Percentiles rank a stretch among this genome's conserved stretches.
Evolutionary conservation across 2,888 invertebrate genomes (phyloP).

Genomic region (Coleophora deauratella): DNA sequence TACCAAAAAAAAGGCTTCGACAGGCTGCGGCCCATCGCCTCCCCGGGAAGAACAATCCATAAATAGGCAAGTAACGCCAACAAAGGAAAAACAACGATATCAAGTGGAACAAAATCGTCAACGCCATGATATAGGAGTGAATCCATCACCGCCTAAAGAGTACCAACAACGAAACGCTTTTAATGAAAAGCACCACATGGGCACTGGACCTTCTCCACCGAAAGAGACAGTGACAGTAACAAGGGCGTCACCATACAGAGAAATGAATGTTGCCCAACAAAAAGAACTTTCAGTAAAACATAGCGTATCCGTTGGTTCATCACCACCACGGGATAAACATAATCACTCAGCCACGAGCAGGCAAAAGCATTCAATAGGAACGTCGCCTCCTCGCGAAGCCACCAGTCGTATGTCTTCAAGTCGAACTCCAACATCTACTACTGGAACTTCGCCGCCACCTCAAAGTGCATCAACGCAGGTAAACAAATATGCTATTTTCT

Average conservation of each 20-base stretch:
- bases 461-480: constrained; percentile 92
- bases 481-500: constrained; percentile 8
- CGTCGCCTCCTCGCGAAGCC: constrained; percentile 52
- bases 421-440: constrained; percentile 67
- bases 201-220: constrained; percentile 24
- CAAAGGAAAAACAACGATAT: constrained; percentile 33
- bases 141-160: constrained; percentile 58
- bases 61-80: constrained; percentile 59
- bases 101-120: constrained; percentile 18
- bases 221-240: constrained; percentile 22
- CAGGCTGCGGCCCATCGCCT: constrained; percentile 78
- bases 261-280: constrained; percentile 14
- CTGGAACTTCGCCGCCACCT: constrained; percentile 89
- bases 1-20: constrained; percentile 56
- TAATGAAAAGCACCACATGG: constrained; percentile 16
- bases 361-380: constrained; percentile 66
- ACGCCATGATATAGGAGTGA: constrained; percentile 55
- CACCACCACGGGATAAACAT: constrained; percentile 44
- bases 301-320: constrained; percentile 51
- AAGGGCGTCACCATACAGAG: constrained; percentile 29
- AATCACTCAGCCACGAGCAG: constrained; percentile 24
- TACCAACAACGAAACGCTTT: constrained; percentile 7
- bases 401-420: constrained; percentile 30
- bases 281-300: constrained; percentile 30
- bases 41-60: constrained; percentile 55